phyloP scores from a whole-genome alignment of 2,888 invertebrate genomes.

The Limnephilus rhombicus region DNA sequence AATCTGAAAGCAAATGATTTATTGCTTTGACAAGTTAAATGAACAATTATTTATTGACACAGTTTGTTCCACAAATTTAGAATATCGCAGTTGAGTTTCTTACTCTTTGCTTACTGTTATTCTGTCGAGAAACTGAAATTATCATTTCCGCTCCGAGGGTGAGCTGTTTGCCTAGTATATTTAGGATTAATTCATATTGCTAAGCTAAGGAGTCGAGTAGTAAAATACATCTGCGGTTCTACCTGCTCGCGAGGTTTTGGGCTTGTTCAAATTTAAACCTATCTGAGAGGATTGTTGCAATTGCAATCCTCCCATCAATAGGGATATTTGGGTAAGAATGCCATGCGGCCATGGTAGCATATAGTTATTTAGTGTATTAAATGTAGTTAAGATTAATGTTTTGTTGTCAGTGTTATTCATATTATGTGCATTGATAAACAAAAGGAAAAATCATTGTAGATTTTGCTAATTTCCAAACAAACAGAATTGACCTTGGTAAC shows the following conservation, averaged over 20 bases:
- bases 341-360: conserved; percentile 64
- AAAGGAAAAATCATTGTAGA: conserved; percentile 8
- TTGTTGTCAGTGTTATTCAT: conserved; percentile 20
- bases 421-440: not conserved
- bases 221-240: conserved; percentile 61
- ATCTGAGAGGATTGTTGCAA: not conserved
- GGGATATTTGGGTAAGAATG: conserved; percentile 54
- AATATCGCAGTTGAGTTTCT: not conserved
- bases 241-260: conserved; percentile 56
- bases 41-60: not conserved
- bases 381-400: conserved; percentile 22
- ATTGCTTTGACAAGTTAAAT: not conserved
- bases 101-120: not conserved
- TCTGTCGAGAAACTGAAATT: not conserved
- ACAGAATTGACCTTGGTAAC: conserved; percentile 50
- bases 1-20: not conserved
- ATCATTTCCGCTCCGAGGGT: conserved; percentile 17
- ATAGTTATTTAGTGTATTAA: conserved; percentile 34
- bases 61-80: not conserved
- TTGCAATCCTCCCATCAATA: conserved; percentile 50
- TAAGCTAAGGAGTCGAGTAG: conserved; percentile 31
- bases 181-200: conserved; percentile 26
- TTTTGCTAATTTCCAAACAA: conserved; percentile 4
- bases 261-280: conserved; percentile 48
- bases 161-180: conserved; percentile 48